Evolutionary conservation across 2,113 vertebrate genomes (phyloP), one percentile per base, ranked within the genome.

Genomic region (Ranitomeya imitator): DNA sequence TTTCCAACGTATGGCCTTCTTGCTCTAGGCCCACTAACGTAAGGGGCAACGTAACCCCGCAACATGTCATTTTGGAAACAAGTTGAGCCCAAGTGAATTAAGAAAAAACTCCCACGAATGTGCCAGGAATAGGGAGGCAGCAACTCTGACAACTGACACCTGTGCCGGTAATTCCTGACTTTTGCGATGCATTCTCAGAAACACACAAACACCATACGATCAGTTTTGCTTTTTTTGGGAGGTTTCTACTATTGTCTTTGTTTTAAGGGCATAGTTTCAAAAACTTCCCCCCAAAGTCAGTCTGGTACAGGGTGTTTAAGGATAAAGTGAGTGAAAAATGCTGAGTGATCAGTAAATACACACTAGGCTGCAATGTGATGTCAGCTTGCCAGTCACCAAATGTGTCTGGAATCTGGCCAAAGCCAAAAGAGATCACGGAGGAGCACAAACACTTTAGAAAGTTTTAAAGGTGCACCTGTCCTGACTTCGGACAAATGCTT

Each of bases 271-370:
- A 60, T 65, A 51, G 57, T 15, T 63, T 81, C 10, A 51, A n/a
- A 51, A 52, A 80, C 13, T 52, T 12, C 12, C 37, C 78, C 59
- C 85, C 14, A 54, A 9, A 54, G 73, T 21, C 54, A 51, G 16
- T 73, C 45, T 31, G 61, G 31, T 9, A 37, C 51, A 65, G 86
- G n/a, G 61, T 79, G 23, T 73, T 9, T 82, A 18, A 87, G 86
- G 86, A 87, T 65, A 87, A 37, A 26, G 37, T 6, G 4, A 14
- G 51, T 57, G 18, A 87, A 87, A 86, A 69, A 5, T 51, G 63
- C 73, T 81, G 61, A 71, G 61, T 54, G 18, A 45, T 55, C 9
- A 15, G 57, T 52, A 61, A 65, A 65, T 61, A 26, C 45, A 67
- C 45, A 67, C 14, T 14, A 67, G 8, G 7, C 7, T 82, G 8